Percentiles rank a stretch among this genome's conserved stretches.
Evolutionary conservation across 2,888 invertebrate genomes (phyloP).

Genomic region (Epinotia nisella): DNA sequence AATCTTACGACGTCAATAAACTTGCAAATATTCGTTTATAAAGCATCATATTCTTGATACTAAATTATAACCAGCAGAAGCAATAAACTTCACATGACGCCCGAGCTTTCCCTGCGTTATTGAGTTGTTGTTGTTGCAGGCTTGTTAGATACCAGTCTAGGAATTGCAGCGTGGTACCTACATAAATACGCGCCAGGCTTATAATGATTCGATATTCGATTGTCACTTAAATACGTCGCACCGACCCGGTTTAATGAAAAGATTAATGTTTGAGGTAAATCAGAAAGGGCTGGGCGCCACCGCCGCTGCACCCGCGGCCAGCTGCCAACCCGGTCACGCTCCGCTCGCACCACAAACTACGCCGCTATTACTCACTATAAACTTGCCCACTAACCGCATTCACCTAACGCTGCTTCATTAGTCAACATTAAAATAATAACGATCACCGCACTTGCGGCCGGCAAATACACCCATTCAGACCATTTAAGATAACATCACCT

Average conservation of each 20-base stretch:
- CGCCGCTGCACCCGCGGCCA: slow-evolving; percentile 49
- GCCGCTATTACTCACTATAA: slow-evolving; percentile 68
- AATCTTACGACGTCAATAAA: slow-evolving; percentile 56
- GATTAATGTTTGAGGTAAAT: slow-evolving; percentile 74
- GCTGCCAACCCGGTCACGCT: slow-evolving; percentile 63
- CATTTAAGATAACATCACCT: slow-evolving; percentile 51
- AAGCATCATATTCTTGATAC: slow-evolving; percentile 10
- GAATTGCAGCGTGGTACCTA: slow-evolving; percentile 28
- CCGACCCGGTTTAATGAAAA: slow-evolving; percentile 64
- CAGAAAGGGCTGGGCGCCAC: slow-evolving; percentile 66
- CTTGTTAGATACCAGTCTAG: slow-evolving; percentile 14
- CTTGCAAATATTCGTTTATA: slow-evolving; percentile 45
- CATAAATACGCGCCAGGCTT: slow-evolving; percentile 46
- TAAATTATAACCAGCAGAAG: slow-evolving; percentile 18
- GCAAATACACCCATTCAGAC: slow-evolving; percentile 55
- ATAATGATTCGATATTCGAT: slow-evolving; percentile 58
- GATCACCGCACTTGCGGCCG: slow-evolving; percentile 57
- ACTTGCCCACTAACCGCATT: slow-evolving; percentile 66
- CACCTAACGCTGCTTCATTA: slow-evolving; percentile 69
- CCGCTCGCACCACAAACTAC: slow-evolving; percentile 65
- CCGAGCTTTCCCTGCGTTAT: slow-evolving; percentile 10
- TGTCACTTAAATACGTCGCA: slow-evolving; percentile 62
- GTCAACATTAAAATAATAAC: slow-evolving; percentile 73
- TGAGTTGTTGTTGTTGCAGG: slow-evolving; percentile 9
- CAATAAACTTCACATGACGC: slow-evolving; percentile 15